Base-by-base conservation (phyloP, 2,113 vertebrate genomes). In the Cygnus buccinator region DNA sequence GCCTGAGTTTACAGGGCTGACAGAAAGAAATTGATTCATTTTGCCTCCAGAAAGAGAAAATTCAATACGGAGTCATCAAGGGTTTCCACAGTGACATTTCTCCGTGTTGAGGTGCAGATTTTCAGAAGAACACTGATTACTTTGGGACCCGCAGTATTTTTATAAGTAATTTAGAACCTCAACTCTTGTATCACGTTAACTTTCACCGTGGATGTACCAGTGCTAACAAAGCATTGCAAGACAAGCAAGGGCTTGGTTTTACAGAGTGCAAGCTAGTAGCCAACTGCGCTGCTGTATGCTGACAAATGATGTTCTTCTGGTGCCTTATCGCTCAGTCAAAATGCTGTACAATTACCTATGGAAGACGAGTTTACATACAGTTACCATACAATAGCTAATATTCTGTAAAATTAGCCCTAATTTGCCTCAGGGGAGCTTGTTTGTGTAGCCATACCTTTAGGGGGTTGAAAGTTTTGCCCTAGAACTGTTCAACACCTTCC, bases 121-220 rank as follows among this genome's bases (percentile, higher is more conserved):
- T 90, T 86, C 58, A 67, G 72, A 43, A 55, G n/a, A 10, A 50
- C 11, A 10, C 21, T 46, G 50, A 31, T 37, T 71, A 28, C 37
- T 73, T 65, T 44, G 63, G 70, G 8, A 3, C 4, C 22, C 41
- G 46, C 55, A 13, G 9, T 70, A 13, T 88, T 86, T 89, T 50
- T 44, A 77, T 54, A 66, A 87, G 54, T 46, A 78, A 28, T 76
- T 85, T 33, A 65, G 20, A 8, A 11, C 58, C 48, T 50, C 35
- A 37, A 28, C 28, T 46, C 43, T 29, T 39, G 5, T 29, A 13
- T 62, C 23, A 55, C 25, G 6, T 50, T 29, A 31, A 12, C 41
- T 89, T 76, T 74, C 41, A 37, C 50, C 0, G 0, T 11, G 76
- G 22, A 5, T 52, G 7, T 15, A 72, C 6, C 29, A 70, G 0